These are phyloP conservation scores for Heliopora coerulea DNA, from an alignment of 92 coral and sea anemone species.

Conservation along the genomic window DNA sequence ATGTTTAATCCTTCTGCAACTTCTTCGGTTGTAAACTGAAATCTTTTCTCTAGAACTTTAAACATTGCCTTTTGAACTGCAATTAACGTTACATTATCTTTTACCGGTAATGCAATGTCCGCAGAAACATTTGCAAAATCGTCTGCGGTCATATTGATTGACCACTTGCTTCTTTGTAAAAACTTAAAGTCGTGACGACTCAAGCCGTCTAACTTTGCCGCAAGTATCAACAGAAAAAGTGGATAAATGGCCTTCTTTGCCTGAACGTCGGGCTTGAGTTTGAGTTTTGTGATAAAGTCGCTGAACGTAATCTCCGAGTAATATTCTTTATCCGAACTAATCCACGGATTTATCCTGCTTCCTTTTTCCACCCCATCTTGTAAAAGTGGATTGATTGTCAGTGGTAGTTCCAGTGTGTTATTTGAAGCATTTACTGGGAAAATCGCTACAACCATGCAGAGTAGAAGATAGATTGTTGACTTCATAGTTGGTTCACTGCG, in stretches of 20 bases:
- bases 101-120: constrained; percentile 11
- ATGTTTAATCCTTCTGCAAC: constrained; percentile 15
- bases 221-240: constrained; percentile 2
- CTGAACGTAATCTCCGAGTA: constrained; percentile 14
- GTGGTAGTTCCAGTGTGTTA: constrained; percentile 19
- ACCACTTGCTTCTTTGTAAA: constrained; percentile 30
- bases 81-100: not conserved
- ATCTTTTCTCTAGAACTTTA: constrained; percentile 25
- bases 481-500: not conserved
- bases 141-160: constrained; percentile 16
- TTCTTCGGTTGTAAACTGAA: constrained; percentile 33
- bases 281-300: constrained; percentile 6
- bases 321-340: not conserved
- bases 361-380: constrained; percentile 9
- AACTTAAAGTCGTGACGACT: constrained; percentile 7
- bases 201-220: constrained; percentile 7
- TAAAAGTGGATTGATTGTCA: constrained; percentile 32
- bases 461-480: not conserved
- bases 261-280: not conserved
- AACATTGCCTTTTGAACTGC: constrained; percentile 33
- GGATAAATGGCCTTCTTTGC: not conserved
- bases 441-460: not conserved
- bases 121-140: constrained; percentile 23
- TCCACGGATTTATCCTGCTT: not conserved
- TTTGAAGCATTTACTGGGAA: not conserved